Conservation (phyloP, 1,140 invertebrate genomes). For the Zaprionus nigranus region DNA sequence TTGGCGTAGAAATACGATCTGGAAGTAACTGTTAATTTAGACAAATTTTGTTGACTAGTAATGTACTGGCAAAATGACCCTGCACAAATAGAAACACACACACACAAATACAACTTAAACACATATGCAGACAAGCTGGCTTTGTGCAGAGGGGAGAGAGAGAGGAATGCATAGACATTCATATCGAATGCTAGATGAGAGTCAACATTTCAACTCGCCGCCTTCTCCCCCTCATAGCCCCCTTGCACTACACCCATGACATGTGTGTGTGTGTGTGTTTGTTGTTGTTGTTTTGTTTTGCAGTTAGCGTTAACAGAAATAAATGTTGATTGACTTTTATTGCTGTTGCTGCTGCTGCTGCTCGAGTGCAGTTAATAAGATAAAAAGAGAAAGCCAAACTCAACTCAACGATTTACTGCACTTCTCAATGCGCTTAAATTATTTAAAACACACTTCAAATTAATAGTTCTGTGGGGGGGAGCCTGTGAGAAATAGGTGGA, state of each 20-base stretch:
- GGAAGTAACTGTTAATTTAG: conserved; percentile 54
- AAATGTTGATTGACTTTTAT: conserved; percentile 82
- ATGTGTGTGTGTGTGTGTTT: neutral
- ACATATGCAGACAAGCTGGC: conserved; percentile 18
- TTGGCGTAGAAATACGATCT: conserved; percentile 16
- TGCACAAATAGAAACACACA: conserved; percentile 4
- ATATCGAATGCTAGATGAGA: conserved; percentile 50
- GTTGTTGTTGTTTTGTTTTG: conserved; percentile 38
- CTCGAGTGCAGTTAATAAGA: conserved; percentile 60
- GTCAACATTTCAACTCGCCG: conserved; percentile 61
- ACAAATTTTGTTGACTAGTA: conserved; percentile 55
- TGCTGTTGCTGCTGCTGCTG: conserved; percentile 50
- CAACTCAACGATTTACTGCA: conserved; percentile 66
- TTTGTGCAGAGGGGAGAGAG: neutral
- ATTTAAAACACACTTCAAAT: conserved; percentile 50
- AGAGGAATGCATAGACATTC: conserved; percentile 12
- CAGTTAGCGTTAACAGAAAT: conserved; percentile 74
- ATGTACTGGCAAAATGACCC: conserved; percentile 22
- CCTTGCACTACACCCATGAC: conserved; percentile 2
- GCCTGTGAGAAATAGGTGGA: neutral
- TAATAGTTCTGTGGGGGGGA: neutral
- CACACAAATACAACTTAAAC: conserved; percentile 29
- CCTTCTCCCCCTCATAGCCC: neutral
- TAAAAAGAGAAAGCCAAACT: conserved; percentile 39
- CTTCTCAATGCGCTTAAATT: conserved; percentile 59